These are phyloP conservation scores for Streptopelia turtur DNA, from an alignment of 2,797 vertebrate genomes.

Conservation along the genomic window DNA sequence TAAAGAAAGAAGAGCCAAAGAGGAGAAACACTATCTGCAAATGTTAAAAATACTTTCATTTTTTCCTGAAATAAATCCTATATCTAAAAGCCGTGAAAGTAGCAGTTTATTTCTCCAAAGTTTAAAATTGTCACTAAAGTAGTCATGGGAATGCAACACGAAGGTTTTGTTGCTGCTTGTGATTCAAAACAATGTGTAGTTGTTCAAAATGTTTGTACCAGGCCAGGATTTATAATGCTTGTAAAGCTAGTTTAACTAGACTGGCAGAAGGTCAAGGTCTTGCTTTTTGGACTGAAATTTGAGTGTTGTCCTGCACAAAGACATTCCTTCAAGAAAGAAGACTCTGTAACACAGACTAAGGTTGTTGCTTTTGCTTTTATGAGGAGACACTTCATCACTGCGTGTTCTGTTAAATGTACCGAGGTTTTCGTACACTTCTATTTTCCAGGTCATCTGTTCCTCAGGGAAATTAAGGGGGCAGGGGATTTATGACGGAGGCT, in stretches of 20 bases:
- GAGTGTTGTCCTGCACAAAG: not conserved
- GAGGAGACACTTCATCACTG: not conserved
- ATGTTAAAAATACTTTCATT: not conserved
- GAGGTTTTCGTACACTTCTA: not conserved
- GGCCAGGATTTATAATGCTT: not conserved
- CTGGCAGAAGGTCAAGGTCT: slow-evolving; percentile 34
- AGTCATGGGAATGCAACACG: not conserved
- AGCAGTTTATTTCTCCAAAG: not conserved
- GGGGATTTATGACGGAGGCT: not conserved
- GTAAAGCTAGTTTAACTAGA: slow-evolving; percentile 33
- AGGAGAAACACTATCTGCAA: not conserved
- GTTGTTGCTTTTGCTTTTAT: not conserved
- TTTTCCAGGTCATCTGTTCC: not conserved
- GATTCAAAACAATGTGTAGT: not conserved
- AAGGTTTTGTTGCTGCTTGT: not conserved
- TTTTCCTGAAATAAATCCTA: not conserved
- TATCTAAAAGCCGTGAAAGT: not conserved
- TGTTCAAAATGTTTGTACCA: slow-evolving; percentile 10
- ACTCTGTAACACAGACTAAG: not conserved
- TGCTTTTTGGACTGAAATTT: not conserved
- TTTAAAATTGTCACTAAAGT: not conserved
- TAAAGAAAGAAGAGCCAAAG: not conserved
- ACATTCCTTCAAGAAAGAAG: not conserved
- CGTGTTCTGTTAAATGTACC: not conserved
- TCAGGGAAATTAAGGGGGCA: not conserved